Evolutionary conservation across 2,113 vertebrate species (phyloP).

Genomic region (Atractosteus spatula): DNA sequence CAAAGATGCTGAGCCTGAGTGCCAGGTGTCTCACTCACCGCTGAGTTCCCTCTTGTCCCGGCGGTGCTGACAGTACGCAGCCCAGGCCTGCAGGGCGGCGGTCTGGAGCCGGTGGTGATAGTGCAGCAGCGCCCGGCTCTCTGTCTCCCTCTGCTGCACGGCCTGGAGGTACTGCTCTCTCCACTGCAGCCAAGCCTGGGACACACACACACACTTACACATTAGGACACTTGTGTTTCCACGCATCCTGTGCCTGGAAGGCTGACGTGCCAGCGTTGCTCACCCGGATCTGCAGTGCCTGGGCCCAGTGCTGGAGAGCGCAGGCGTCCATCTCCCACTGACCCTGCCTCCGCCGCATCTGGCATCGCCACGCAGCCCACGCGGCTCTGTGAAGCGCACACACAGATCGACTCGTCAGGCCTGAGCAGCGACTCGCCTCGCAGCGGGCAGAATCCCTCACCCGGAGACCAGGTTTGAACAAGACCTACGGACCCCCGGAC

Average conservation of each 20-base stretch:
- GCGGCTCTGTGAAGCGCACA: conserved; percentile 55
- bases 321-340: conserved; percentile 45
- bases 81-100: conserved; percentile 64
- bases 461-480: no score
- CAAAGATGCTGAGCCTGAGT: neutral
- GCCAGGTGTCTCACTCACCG: conserved; percentile 46
- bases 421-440: no score
- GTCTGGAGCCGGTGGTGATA: conserved; percentile 41
- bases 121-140: conserved; percentile 55
- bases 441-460: no score
- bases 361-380: conserved; percentile 72
- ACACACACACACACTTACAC: conserved; percentile 1
- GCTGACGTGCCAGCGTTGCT: conserved; percentile 27
- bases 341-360: conserved; percentile 31
- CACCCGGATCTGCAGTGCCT: conserved; percentile 69
- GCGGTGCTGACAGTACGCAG: conserved; percentile 45
- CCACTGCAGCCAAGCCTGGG: conserved; percentile 79
- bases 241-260: neutral
- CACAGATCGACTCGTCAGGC: neutral
- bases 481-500: no score
- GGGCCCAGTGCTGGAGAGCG: conserved; percentile 62
- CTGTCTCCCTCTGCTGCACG: conserved; percentile 50
- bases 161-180: conserved; percentile 45
- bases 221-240: neutral
- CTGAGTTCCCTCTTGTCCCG: conserved; percentile 57